phyloP scores from a whole-genome alignment of 2,113 vertebrate genomes.

The Elephantulus edwardii region DNA sequence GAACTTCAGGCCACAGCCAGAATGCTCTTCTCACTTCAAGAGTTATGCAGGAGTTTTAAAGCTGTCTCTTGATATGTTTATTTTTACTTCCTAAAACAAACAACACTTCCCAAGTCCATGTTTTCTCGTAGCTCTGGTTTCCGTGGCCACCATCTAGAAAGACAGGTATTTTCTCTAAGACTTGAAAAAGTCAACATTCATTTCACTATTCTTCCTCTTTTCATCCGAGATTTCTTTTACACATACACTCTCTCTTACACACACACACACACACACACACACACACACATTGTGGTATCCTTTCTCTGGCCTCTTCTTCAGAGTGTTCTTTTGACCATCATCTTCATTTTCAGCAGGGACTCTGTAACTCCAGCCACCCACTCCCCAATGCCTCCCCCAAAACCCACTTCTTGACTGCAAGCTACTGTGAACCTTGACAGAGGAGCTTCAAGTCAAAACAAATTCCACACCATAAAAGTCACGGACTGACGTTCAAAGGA shows the following conservation, averaged over 20 bases:
- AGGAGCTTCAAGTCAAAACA: neutral
- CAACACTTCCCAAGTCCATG: neutral
- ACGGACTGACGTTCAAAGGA: neutral
- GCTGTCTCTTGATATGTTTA: neutral
- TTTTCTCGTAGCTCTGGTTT: neutral
- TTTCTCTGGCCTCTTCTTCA: neutral
- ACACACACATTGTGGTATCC: neutral
- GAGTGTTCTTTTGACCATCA: neutral
- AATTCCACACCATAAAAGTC: neutral
- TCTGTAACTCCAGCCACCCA: neutral
- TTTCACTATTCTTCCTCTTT: neutral
- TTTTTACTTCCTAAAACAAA: neutral
- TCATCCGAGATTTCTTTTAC: neutral
- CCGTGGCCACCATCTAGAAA: rapidly evolving
- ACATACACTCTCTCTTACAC: no score
- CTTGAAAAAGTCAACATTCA: neutral
- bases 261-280: rapidly evolving
- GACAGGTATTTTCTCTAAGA: neutral
- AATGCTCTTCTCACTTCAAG: neutral
- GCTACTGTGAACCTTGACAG: neutral
- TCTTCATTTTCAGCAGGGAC: neutral
- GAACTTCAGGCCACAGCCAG: rapidly evolving
- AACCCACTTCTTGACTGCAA: neutral
- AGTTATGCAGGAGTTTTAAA: neutral
- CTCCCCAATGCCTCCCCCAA: neutral